Evolutionary conservation across 2,888 invertebrate genomes (phyloP).

Genomic region (Neoitamus cyanurus): DNA sequence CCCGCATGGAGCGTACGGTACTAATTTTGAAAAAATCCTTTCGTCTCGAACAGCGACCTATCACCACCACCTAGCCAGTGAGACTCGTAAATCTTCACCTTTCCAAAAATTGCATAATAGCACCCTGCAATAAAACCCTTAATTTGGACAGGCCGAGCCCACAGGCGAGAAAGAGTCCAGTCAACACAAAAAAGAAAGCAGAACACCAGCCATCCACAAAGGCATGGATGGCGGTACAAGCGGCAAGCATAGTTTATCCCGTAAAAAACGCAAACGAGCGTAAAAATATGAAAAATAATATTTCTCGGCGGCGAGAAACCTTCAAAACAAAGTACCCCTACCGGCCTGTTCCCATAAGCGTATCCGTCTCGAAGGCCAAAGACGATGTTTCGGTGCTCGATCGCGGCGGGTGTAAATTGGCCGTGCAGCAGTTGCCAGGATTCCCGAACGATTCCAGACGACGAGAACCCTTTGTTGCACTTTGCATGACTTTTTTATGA

Average conservation of each 20-base stretch:
- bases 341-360: not conserved
- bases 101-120: slow-evolving; percentile 44
- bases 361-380: slow-evolving; percentile 18
- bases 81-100: slow-evolving; percentile 13
- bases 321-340: not conserved
- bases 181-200: not conserved
- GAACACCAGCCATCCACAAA: not conserved
- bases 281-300: slow-evolving; percentile 46
- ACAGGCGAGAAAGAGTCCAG: not conserved
- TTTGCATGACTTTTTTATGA: slow-evolving; percentile 10
- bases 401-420: slow-evolving; percentile 27
- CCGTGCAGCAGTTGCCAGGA: not conserved
- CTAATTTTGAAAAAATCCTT: slow-evolving; percentile 62
- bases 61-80: not conserved
- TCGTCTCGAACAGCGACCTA: slow-evolving; percentile 40
- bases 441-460: not conserved
- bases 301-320: not conserved
- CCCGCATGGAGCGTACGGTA: slow-evolving; percentile 60
- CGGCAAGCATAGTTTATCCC: not conserved
- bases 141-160: slow-evolving; percentile 16
- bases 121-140: slow-evolving; percentile 46
- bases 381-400: not conserved
- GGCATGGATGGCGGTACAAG: not conserved
- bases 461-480: slow-evolving; percentile 37
- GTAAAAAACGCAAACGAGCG: not conserved